Evolutionary conservation across 2,113 vertebrate genomes (phyloP), one percentile per base, ranked within the genome.

Genomic region (Pleuronectes platessa): DNA sequence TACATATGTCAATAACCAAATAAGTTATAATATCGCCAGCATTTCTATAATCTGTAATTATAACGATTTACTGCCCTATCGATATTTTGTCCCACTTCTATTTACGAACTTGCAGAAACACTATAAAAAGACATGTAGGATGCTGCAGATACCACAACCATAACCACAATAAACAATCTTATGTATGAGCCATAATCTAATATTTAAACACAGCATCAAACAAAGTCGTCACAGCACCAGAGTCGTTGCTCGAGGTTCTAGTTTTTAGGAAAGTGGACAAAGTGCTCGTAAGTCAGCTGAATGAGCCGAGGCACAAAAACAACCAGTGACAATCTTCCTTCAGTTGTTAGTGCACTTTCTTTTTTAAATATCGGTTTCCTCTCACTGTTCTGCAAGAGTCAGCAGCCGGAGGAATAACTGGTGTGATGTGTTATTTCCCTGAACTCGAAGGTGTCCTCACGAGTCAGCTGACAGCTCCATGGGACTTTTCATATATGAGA

Each of bases 181-280:
- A 20, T 51, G 18, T 51, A 51, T 17, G 17, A 51, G 17, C 18
- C 35, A 10, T 37, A 42, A 3, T 42, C 10, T 42, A 42, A 42
- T 42, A 42, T 42, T 13, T 42, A 42, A 42, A 13, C 40, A 2
- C 14, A n/a, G 9, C 17, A 1, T 14, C 14, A 62, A 63, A 78
- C 40, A 27, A 40, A 31, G 49, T 54, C 60, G 5, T 42, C 12
- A 13, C 47, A 10, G 35, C 71, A 79, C 68, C 68, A 26, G 76
- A 68, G 68, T 68, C 64, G 59, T 62, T 75, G 79, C 63, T 70
- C 64, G 56, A 76, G 23, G 64, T 81, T 56, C n/a, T 24, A 14
- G 21, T 59, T 58, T 86, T 74, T 24, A 61, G 51, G 45, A 74
- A 53, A 54, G 71, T 71, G 78, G 74, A 87, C 87, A 79, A 83